Conservation (phyloP, 2,113 vertebrate species). For the Gila orcuttii region DNA sequence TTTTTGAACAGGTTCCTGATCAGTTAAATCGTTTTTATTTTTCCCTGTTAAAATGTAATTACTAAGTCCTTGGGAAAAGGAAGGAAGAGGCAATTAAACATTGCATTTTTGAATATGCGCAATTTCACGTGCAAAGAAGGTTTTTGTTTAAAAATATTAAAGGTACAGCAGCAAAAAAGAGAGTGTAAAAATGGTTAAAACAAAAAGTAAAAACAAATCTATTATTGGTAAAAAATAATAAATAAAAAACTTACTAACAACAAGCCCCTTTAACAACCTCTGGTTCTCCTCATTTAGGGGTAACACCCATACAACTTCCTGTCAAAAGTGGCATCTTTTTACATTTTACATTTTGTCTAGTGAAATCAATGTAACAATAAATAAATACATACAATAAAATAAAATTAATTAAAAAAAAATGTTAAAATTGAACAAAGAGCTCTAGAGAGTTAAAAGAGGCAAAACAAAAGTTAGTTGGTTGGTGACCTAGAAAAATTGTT, state of each 20-base stretch:
- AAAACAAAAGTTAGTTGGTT: neutral
- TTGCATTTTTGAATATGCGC: neutral
- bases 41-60: neutral
- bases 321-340: no score
- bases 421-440: no score
- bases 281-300: no score
- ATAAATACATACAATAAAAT: no score
- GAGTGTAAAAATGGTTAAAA: neutral
- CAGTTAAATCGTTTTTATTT: neutral
- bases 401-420: no score
- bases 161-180: neutral
- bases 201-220: neutral
- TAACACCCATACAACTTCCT: no score
- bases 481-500: neutral
- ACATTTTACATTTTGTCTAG: no score
- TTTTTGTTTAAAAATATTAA: neutral
- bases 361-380: no score
- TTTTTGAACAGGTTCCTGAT: neutral
- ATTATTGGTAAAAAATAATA: neutral
- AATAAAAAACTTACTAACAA: neutral
- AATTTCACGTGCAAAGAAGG: neutral
- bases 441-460: no score
- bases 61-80: neutral
- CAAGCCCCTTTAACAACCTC: no score
- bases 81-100: neutral